These are phyloP conservation scores for Phallusia fumigata DNA, from an alignment of 23 tunicate species.

Conservation along the genomic window DNA sequence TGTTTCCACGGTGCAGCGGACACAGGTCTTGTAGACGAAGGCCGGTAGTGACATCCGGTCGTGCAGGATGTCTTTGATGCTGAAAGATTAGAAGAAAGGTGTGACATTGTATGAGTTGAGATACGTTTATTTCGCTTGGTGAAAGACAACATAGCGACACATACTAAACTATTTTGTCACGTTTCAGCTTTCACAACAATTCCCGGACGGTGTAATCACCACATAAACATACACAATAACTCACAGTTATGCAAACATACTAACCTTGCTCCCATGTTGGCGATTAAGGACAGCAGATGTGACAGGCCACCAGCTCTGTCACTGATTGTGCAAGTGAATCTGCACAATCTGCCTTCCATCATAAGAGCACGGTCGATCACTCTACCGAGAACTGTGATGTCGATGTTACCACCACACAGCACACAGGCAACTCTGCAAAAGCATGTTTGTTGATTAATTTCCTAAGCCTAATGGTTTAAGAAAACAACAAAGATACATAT, in stretches of 20 bases:
- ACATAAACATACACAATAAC: no score
- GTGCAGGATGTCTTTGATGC: constrained; percentile 83
- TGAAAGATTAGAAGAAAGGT: no score
- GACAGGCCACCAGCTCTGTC: constrained; percentile 92
- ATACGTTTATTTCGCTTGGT: no score
- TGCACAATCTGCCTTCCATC: constrained; percentile 83
- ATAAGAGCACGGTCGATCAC: constrained; percentile 88
- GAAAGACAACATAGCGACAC: no score
- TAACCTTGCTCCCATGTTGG: constrained; percentile 47
- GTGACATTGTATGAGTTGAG: no score
- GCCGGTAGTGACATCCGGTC: constrained; percentile 88
- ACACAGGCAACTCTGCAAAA: constrained; percentile 73
- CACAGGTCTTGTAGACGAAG: constrained; percentile 77
- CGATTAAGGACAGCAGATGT: constrained; percentile 26
- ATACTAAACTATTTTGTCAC: no score
- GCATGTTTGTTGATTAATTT: not conserved
- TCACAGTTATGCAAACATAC: not conserved
- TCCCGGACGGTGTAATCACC: no score
- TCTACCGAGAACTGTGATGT: constrained; percentile 65
- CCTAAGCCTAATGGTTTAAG: no score
- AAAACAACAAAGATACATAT: no score
- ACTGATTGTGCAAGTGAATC: constrained; percentile 75
- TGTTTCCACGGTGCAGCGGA: constrained; percentile 76
- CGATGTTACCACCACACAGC: constrained; percentile 97
- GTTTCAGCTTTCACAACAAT: no score